Conservation (phyloP, 2,113 vertebrate genomes). For the Gopherus evgoodei region DNA sequence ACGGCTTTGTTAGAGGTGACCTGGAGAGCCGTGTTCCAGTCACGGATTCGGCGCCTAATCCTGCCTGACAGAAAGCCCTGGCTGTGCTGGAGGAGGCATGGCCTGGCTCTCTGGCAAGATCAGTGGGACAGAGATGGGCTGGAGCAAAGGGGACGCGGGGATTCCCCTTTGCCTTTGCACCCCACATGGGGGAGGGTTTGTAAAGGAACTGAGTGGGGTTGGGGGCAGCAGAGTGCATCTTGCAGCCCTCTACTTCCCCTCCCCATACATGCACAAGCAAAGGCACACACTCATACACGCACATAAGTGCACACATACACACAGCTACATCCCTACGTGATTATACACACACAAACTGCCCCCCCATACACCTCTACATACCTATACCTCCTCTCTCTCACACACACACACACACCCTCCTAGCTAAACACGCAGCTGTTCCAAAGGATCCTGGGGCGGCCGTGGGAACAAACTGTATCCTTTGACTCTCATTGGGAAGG, state of each 20-base stretch:
- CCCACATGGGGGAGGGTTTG: too few species aligned
- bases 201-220: accelerated
- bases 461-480: neutral
- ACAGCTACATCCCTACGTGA: neutral
- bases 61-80: neutral
- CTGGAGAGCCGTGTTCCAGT: neutral
- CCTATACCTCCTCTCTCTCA: neutral
- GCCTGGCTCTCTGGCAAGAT: accelerated
- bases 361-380: neutral
- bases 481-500: neutral
- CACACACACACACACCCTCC: neutral
- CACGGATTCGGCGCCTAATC: neutral
- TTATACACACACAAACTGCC: too few species aligned
- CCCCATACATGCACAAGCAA: neutral
- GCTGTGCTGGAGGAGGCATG: accelerated
- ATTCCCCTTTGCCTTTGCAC: neutral
- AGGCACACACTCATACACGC: neutral
- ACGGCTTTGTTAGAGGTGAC: constrained; percentile 26
- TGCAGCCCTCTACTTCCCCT: neutral
- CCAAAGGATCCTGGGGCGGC: neutral
- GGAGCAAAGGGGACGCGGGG: neutral
- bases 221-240: neutral
- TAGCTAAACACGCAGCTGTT: neutral
- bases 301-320: neutral
- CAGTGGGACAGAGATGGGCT: neutral